Evolutionary conservation across 2,113 vertebrate genomes (phyloP).

Genomic region (Caranx melampygus): DNA sequence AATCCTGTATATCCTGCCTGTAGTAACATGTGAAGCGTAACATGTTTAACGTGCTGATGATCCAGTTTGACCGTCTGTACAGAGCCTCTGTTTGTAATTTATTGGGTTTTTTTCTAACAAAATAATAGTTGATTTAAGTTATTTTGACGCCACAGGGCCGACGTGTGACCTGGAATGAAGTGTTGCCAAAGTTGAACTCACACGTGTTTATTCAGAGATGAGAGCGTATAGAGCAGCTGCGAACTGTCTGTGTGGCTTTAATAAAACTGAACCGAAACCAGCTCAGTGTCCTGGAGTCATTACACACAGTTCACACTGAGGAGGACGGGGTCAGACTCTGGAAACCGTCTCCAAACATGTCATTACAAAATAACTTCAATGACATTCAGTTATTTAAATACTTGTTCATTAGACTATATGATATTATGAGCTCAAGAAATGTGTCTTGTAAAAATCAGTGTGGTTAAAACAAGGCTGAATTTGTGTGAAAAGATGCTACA

Average conservation of each 20-base stretch:
- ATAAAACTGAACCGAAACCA: conserved; percentile 54
- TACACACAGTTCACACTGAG: background rate
- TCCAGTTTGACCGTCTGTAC: conserved; percentile 6
- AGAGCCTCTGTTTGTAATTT: conserved; percentile 15
- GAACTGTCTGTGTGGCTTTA: conserved; percentile 47
- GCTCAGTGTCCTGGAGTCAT: conserved; percentile 13
- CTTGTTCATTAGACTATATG: background rate
- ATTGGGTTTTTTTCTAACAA: conserved; percentile 24
- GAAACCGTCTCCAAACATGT: background rate
- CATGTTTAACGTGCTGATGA: conserved; percentile 32
- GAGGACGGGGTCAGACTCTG: no score
- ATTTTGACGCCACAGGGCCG: conserved; percentile 33
- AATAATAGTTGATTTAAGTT: conserved; percentile 41
- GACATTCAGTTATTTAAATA: background rate
- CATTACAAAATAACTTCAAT: background rate
- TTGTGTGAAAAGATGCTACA: background rate
- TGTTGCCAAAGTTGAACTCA: conserved; percentile 34
- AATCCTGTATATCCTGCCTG: conserved; percentile 34
- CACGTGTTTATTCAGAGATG: conserved; percentile 34
- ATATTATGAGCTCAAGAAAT: background rate
- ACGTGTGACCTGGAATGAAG: conserved; percentile 11
- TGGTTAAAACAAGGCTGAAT: background rate
- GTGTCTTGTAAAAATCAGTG: background rate
- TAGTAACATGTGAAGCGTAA: background rate
- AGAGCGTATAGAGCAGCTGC: conserved; percentile 45